Base-by-base conservation (phyloP, 2,797 vertebrate genomes). In the Anomalospiza imberbis region DNA sequence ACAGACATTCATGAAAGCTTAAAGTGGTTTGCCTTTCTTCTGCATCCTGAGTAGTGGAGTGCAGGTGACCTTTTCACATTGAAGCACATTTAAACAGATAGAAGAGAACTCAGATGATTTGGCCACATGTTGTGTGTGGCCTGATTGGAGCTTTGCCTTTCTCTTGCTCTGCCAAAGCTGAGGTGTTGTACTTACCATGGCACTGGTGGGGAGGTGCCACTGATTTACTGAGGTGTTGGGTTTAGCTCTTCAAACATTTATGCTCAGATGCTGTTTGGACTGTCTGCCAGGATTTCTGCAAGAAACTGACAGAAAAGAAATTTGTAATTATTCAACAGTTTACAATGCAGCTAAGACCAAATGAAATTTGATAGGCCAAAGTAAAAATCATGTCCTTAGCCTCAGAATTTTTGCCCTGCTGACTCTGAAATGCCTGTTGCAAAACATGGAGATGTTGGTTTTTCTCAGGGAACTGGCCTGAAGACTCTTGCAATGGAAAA, bases 401-500 rank as follows among this genome's bases (percentile, higher is more conserved):
- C 65, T 91, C 50, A 55, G 63, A 51, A 13, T 2, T 85, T 90
- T 93, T 85, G 55, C 40, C 74, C 26, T 71, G 45, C 31, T 93
- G 70, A 74, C 71, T 94, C 93, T 94, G 47, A 94, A 91, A 94
- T 31, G 57, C 86, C 68, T 91, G 47, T 93, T 97, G 81, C 71
- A 75, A 91, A 94, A 91, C 29, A 54, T 62, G 62, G 58, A 50
- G 25, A n/a, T 63, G 22, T 28, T 79, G 65, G n/a, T n/a, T 83
- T 94, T 91, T 96, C 80, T 91, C 38, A 32, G 29, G 31, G 50
- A 89, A 65, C 20, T 9, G 13, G 3, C 40, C 72, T 65, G 40
- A 82, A 90, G 63, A 61, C 22, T 94, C 7, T 70, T 72, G 58
- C 58, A 78, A 80, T 48, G n/a, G 36, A 45, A 94, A 79, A 62